Conservation (phyloP, 2,888 invertebrate species). For the Cataglyphis livida region DNA sequence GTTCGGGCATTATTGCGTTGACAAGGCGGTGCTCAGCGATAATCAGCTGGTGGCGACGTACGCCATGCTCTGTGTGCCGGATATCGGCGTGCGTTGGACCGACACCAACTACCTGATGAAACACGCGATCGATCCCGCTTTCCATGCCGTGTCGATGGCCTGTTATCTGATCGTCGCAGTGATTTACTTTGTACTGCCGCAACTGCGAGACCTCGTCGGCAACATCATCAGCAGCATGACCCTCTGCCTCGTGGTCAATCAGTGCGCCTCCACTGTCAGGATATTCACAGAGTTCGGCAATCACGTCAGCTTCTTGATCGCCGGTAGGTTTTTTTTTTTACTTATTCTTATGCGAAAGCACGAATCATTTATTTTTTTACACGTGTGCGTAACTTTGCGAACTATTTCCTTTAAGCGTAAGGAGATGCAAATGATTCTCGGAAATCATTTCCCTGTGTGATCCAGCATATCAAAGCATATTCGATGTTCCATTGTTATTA, state of each 20-base stretch:
- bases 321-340: conserved; percentile 87
- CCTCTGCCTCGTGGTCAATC: conserved; percentile 91
- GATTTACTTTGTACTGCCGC: conserved; percentile 93
- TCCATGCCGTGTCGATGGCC: conserved; percentile 91
- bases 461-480: background rate
- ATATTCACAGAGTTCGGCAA: conserved; percentile 93
- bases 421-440: background rate
- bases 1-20: conserved; percentile 93
- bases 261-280: conserved; percentile 92
- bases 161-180: conserved; percentile 91
- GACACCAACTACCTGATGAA: conserved; percentile 91
- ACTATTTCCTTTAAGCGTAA: background rate
- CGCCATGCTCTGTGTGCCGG: conserved; percentile 91
- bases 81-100: conserved; percentile 90
- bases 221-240: conserved; percentile 94
- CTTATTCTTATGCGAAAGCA: background rate
- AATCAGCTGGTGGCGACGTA: conserved; percentile 88
- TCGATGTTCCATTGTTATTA: background rate
- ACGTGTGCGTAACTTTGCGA: background rate
- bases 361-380: background rate
- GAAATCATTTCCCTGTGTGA: background rate
- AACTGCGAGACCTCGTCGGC: conserved; percentile 93
- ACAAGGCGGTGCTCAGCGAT: conserved; percentile 88
- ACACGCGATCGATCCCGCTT: conserved; percentile 92
- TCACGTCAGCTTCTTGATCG: conserved; percentile 92